Conservation (phyloP, 92 coral and sea anemone species). For the Epizoanthus scotinus region DNA sequence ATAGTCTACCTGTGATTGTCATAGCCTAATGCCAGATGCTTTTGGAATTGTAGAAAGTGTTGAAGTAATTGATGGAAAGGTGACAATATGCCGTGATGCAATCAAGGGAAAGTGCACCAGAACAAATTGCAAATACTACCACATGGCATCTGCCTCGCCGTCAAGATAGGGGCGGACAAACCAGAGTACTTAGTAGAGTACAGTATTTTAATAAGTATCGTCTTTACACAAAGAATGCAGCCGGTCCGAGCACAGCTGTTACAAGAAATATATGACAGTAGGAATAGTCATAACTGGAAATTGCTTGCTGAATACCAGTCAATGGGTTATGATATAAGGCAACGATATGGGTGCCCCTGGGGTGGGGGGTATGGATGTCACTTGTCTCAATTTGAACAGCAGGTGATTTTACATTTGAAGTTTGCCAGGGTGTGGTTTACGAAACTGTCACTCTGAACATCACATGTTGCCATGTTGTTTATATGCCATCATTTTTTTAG, state of each 20-base stretch:
- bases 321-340: not conserved
- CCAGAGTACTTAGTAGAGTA: constrained; percentile 12
- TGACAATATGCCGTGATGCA: constrained; percentile 96
- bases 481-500: too few relatives aligned
- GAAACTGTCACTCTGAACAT: too few relatives aligned
- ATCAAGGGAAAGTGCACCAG: constrained; percentile 93
- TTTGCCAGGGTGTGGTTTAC: too few relatives aligned
- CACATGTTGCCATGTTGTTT: too few relatives aligned
- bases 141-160: constrained; percentile 50
- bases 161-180: constrained; percentile 24
- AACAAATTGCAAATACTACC: constrained; percentile 94
- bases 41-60: constrained; percentile 71
- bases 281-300: constrained; percentile 10
- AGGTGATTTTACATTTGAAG: too few relatives aligned
- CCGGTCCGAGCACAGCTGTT: not conserved
- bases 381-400: too few relatives aligned
- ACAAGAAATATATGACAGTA: not conserved
- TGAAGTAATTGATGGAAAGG: constrained; percentile 94
- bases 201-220: constrained; percentile 17
- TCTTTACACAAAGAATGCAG: not conserved
- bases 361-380: too few relatives aligned
- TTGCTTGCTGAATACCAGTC: not conserved
- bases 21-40: not conserved
- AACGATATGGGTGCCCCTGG: too few relatives aligned
- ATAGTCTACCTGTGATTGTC: too few relatives aligned